Percentiles rank a stretch among this genome's conserved stretches.
These are phyloP conservation scores for Lepus oiostolus DNA, from an alignment of 2,797 vertebrate species.

Conservation along the genomic window DNA sequence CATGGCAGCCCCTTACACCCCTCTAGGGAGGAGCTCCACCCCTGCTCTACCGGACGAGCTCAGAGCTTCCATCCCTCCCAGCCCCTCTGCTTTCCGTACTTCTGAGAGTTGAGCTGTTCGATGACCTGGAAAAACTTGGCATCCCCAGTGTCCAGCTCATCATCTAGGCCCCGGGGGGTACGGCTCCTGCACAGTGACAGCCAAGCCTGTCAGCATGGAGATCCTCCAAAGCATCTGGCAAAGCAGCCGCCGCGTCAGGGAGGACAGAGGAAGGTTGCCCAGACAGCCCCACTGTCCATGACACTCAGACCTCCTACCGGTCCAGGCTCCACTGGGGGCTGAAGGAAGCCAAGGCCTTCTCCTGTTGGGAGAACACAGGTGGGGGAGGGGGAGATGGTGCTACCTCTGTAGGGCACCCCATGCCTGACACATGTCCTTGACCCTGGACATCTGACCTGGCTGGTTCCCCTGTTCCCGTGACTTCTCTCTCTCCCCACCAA, in stretches of 20 bases:
- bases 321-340: constrained; percentile 84
- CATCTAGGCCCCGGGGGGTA: constrained; percentile 82
- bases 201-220: constrained; percentile 40
- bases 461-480: neutral
- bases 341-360: constrained; percentile 83
- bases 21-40: neutral
- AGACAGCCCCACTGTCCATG: neutral
- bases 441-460: neutral
- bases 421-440: neutral
- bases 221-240: constrained; percentile 43
- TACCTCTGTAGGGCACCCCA: neutral
- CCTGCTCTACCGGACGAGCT: neutral
- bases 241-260: neutral
- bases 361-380: constrained; percentile 72
- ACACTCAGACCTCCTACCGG: constrained; percentile 75
- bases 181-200: constrained; percentile 81
- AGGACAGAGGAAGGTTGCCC: neutral
- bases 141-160: constrained; percentile 85
- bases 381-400: too few relatives aligned
- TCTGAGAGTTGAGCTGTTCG: constrained; percentile 90
- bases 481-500: neutral
- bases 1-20: neutral
- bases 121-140: constrained; percentile 88
- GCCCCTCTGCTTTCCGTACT: constrained; percentile 83
- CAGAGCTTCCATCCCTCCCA: neutral